Evolutionary conservation across 2,888 invertebrate genomes (phyloP), one percentile per base, ranked within the genome.

Genomic region (Holacanthella duospinosa): DNA sequence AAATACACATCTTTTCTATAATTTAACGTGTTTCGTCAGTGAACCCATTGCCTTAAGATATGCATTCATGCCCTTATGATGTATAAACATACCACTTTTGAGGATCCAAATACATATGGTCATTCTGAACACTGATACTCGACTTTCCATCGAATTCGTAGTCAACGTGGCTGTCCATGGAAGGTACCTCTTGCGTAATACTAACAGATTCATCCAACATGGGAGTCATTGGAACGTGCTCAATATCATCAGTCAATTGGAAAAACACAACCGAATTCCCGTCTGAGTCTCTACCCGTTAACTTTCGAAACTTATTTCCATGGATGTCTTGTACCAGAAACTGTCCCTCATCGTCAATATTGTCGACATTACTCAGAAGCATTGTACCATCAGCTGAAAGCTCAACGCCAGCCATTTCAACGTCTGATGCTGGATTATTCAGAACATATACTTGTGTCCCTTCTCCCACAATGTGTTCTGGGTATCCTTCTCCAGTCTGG

Each of bases 331-430:
- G 71, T 24, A 72, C 69, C 59, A 72, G 70, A 28, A 66, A 72
- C 24, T 69, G 66, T 26, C 63, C 65, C 1, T 43, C 58, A 3
- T 43, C 61, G 29, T 65, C 63, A 19, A 65, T 59, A 2, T 43
- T 27, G 29, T 64, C 66, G 2, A 61, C 62, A 1, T 65, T 66
- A 24, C 67, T 68, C 44, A 68, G 66, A 12, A 71, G 65, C 62
- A 71, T 64, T 6, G 66, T 62, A n/a, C 70, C 73, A 19, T 74
- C 74, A 27, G 70, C 64, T 2, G 71, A 68, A 1, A 73, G 63
- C 4, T 68, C 72, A 6, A 75, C 75, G 71, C 60, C 75, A 44
- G 67, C 71, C 3, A 72, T 67, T 63, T 69, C 68, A 9, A 71
- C 69, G 19, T 69, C 70, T 43, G 64, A 64, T 59, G 68, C 69